phyloP scores from a whole-genome alignment of 2,797 vertebrate genomes.

The Echiichthys vipera region DNA sequence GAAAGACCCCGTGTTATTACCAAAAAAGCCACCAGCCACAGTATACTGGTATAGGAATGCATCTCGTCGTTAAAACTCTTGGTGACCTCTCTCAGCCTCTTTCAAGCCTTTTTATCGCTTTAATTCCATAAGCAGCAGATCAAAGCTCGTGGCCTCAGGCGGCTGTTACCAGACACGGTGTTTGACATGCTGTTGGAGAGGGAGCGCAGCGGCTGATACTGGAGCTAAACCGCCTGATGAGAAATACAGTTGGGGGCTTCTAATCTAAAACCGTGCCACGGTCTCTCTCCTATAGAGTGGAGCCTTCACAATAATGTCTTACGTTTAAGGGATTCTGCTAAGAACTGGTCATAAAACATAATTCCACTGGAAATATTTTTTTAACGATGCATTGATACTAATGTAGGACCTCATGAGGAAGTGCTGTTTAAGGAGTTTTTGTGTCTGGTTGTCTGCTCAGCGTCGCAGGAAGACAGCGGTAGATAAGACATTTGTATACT shows the following conservation, averaged over 20 bases:
- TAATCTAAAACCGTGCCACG: slow-evolving; percentile 12
- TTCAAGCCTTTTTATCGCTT: slow-evolving; percentile 30
- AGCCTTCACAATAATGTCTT: neutral
- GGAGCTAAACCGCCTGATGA: slow-evolving; percentile 30
- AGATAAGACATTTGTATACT: no score
- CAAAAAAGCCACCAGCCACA: neutral
- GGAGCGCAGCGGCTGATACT: slow-evolving; percentile 10
- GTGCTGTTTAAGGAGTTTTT: no score
- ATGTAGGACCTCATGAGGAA: no score
- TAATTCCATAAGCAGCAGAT: slow-evolving; percentile 55
- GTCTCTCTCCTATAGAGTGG: neutral
- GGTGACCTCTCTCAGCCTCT: slow-evolving; percentile 44
- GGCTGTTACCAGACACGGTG: slow-evolving; percentile 49
- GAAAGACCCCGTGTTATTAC: slow-evolving; percentile 17
- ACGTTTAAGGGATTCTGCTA: neutral
- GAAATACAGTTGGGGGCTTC: slow-evolving; percentile 23
- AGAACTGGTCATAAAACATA: neutral
- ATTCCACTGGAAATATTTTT: neutral
- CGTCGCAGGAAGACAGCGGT: no score
- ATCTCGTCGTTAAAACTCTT: slow-evolving; percentile 16
- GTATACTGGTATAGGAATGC: neutral
- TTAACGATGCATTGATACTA: neutral
- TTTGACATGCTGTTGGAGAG: slow-evolving; percentile 27
- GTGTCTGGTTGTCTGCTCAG: no score
- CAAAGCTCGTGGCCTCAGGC: slow-evolving; percentile 52